Base-by-base conservation (phyloP, 2,113 vertebrate species). In the Danionella cerebrum region DNA sequence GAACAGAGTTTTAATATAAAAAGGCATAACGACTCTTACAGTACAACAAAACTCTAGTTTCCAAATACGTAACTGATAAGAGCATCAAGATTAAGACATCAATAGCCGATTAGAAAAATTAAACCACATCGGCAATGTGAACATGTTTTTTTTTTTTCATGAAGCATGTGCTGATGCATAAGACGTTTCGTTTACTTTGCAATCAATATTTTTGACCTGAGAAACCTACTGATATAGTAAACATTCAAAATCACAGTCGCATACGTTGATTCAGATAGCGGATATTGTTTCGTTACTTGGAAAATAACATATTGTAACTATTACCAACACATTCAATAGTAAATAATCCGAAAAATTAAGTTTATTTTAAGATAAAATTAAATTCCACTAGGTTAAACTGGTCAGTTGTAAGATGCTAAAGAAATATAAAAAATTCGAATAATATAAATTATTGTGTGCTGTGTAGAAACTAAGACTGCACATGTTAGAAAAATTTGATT, bases 41-140 rank as follows among this genome's bases (percentile, higher is more conserved):
- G n/a, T n/a, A n/a, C n/a, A 68, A 60, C 16, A 22, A 59, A 74
- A 68, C 44, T 69, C 60, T 72, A n/a, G 55, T 27, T 73, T 77
- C 71, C 84, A 78, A 81, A 83, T 19, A 33, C 80, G 86, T 72
- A 79, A 75, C 76, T 84, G 67, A 69, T 63, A 77, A 78, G 55
- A 67, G 38, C 57, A 60, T 45, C 39, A 31, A 81, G 75, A 78
- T 88, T 90, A 90, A 90, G 88, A 88, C 87, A 39, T 84, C 25
- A 66, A 76, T 76, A 84, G 78, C n/a, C n/a, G n/a, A n/a, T n/a
- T n/a, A n/a, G n/a, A n/a, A n/a, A n/a, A n/a, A n/a, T n/a, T n/a
- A n/a, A n/a, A n/a, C n/a, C n/a, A n/a, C n/a, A n/a, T n/a, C n/a
- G n/a, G n/a, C n/a, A n/a, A n/a, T n/a, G n/a, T n/a, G n/a, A n/a